Percentiles rank a stretch among this genome's conserved stretches.
These are phyloP conservation scores for Cairina moschata DNA, from an alignment of 2,113 vertebrate genomes.

Conservation along the genomic window DNA sequence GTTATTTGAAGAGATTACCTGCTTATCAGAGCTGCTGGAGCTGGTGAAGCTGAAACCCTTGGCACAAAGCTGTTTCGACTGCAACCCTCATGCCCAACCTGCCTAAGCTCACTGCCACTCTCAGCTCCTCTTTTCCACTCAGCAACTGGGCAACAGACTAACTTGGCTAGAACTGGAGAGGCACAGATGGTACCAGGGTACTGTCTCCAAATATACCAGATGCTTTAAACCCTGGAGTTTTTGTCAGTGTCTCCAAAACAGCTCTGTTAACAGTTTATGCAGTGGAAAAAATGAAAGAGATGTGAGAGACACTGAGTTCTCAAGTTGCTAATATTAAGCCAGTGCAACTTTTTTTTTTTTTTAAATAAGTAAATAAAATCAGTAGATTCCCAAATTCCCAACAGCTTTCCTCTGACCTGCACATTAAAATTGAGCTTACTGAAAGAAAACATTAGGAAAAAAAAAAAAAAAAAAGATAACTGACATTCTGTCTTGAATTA, in stretches of 20 bases:
- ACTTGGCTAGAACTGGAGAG: slow-evolving; percentile 22
- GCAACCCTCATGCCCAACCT: not conserved
- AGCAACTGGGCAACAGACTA: not conserved
- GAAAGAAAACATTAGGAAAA: not conserved
- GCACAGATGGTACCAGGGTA: slow-evolving; percentile 24
- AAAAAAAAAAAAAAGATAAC: not conserved
- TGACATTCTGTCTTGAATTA: not conserved
- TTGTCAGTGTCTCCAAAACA: not conserved
- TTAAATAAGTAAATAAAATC: too few relatives aligned
- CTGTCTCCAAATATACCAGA: slow-evolving; percentile 35
- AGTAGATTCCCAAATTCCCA: not conserved
- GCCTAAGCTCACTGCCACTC: not conserved
- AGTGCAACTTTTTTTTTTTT: not conserved
- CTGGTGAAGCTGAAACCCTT: not conserved
- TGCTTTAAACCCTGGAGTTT: slow-evolving; percentile 26
- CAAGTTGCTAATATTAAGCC: not conserved
- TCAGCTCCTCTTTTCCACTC: not conserved
- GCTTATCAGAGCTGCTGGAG: not conserved
- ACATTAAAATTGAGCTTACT: not conserved
- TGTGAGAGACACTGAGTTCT: not conserved
- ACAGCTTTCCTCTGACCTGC: not conserved
- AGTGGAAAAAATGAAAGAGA: not conserved
- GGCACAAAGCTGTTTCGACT: not conserved
- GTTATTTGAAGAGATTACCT: not conserved
- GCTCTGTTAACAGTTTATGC: not conserved